Base-by-base conservation (phyloP, 2,797 vertebrate genomes). In the Darevskia nairensis region DNA sequence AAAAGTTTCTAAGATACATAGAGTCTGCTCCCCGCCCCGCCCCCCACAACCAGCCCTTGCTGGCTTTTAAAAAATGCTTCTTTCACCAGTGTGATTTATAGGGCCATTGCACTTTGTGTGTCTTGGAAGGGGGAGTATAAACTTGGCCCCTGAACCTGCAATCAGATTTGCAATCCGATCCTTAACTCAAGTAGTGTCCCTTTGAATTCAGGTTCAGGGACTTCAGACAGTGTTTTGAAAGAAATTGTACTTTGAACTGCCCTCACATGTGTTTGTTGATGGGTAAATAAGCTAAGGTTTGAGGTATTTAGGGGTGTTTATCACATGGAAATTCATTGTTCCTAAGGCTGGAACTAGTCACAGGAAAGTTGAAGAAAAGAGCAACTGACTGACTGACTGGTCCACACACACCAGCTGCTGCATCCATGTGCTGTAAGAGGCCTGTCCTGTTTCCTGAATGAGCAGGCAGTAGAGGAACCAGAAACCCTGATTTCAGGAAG, bases 121-220 rank as follows among this genome's bases (percentile, higher is more conserved):
- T 90, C 55, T 77, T 86, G 83, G 81, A 90, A 88, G 11, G 44
- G 27, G 55, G 21, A 89, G 59, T 86, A 59, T 3, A 19, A 81
- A 85, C 64, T 88, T 90, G 81, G 84, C n/a, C 80, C n/a, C 76
- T 88, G 80, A 46, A 80, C 75, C 50, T 75, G 75, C 75, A 55
- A 66, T 75, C 86, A 79, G 83, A 46, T 86, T 82, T 79, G 72
- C 80, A 86, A 77, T 32, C 35, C 50, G 10, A 82, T 75, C 77
- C 59, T 64, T 78, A 61, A 50, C 55, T 15, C 66, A 87, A 88
- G 35, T 0, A 1, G 72, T 19, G 0, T 59, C 79, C 64, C 55
- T 59, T 19, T 77, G 55, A 39, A 9, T 83, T 79, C 11, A 50
- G 32, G 44, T 81, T 77, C 13, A 68, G 46, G 39, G 35, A 15